These are phyloP conservation scores for Megaptera novaeangliae DNA, from an alignment of 2,113 vertebrate species.

Conservation along the genomic window DNA sequence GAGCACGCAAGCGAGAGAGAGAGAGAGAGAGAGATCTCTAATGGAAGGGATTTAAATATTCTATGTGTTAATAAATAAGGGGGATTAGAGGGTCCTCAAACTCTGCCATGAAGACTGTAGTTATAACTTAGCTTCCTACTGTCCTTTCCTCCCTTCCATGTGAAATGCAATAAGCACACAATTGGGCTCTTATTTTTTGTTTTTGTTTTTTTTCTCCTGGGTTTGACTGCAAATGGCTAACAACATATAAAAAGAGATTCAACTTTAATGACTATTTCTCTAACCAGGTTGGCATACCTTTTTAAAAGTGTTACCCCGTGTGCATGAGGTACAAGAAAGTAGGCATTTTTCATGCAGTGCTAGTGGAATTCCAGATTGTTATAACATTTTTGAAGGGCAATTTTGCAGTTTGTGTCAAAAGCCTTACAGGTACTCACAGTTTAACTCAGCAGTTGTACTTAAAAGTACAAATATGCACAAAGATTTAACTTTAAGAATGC, in stretches of 20 bases:
- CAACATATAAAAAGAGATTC: not conserved
- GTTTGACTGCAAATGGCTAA: slow-evolving; percentile 10
- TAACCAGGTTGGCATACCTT: not conserved
- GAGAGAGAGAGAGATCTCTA: not conserved
- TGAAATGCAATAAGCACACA: not conserved
- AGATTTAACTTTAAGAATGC: slow-evolving; percentile 9
- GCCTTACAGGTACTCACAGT: not conserved
- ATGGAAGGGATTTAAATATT: not conserved
- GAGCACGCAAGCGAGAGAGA: accelerated
- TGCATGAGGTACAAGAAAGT: not conserved
- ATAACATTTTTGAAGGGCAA: slow-evolving; percentile 7
- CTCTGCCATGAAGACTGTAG: not conserved
- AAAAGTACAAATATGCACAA: not conserved
- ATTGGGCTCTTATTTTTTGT: not conserved
- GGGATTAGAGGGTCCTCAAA: not conserved
- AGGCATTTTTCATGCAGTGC: not conserved
- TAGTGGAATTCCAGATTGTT: not conserved
- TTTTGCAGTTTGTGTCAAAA: slow-evolving; percentile 24
- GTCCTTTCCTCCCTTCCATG: not conserved
- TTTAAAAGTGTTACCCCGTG: not conserved
- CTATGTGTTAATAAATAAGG: not conserved
- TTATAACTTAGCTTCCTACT: not conserved
- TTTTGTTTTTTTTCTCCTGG: not conserved
- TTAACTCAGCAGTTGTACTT: not conserved
- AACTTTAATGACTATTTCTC: slow-evolving; percentile 11